Percentiles rank a stretch among this genome's conserved stretches.
Conservation (phyloP, 2,113 vertebrate species). For the Rhinichthys klamathensis region DNA sequence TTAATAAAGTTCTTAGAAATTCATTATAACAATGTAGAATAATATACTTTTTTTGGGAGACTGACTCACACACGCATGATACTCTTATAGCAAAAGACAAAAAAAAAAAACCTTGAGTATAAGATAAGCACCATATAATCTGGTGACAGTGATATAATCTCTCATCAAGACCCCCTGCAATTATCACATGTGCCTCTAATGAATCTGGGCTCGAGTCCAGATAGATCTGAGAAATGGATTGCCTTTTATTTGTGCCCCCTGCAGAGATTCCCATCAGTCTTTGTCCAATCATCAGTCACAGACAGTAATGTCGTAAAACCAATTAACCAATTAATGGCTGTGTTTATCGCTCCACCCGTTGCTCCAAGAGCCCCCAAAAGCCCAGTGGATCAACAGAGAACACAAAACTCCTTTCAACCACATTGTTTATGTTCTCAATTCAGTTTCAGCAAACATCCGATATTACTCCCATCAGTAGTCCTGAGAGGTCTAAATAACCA, state of each 20-base stretch:
- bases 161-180: conserved; percentile 20
- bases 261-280: conserved; percentile 21
- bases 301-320: conserved; percentile 4
- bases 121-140: neutral
- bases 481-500: neutral
- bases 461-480: conserved; percentile 3
- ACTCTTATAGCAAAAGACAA: neutral
- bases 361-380: neutral
- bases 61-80: neutral
- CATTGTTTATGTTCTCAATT: conserved; percentile 17
- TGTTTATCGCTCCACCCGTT: neutral
- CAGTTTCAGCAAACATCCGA: neutral
- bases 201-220: conserved; percentile 13
- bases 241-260: conserved; percentile 1
- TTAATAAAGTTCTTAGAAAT: too few species aligned
- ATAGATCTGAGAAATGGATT: conserved; percentile 18
- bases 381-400: neutral
- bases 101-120: neutral
- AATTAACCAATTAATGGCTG: neutral
- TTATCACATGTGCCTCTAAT: conserved; percentile 22
- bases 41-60: neutral
- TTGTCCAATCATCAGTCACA: conserved; percentile 19
- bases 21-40: neutral
- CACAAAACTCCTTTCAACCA: conserved; percentile 12
- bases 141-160: conserved; percentile 14